Conservation (phyloP, 2,113 vertebrate species). For the human region DNA sequence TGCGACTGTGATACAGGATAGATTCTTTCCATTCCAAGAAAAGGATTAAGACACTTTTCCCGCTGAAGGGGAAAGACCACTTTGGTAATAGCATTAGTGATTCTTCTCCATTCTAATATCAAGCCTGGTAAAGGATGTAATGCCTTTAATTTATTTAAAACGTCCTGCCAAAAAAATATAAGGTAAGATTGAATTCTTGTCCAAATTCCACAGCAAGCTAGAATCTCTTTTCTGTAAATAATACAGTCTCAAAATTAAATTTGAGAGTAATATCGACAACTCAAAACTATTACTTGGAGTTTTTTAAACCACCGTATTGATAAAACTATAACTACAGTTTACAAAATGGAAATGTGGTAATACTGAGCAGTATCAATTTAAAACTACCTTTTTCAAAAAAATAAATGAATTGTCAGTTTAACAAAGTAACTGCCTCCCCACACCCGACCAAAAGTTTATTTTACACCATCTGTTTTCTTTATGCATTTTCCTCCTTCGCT, state of each 20-base stretch:
- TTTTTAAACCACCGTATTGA: not conserved
- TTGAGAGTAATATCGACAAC: not conserved
- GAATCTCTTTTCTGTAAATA: slow-evolving; percentile 53
- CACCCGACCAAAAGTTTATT: not conserved
- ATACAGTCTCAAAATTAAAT: not conserved
- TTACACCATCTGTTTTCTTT: not conserved
- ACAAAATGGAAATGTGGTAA: slow-evolving; percentile 16
- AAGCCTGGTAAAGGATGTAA: slow-evolving; percentile 93
- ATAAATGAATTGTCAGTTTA: not conserved
- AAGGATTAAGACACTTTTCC: slow-evolving; percentile 87
- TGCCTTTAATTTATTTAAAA: slow-evolving; percentile 93
- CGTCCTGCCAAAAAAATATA: slow-evolving; percentile 86
- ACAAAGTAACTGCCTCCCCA: not conserved
- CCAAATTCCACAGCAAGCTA: slow-evolving; percentile 51
- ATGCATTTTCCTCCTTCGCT: not conserved
- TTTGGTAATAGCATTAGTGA: slow-evolving; percentile 96
- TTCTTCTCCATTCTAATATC: slow-evolving; percentile 97
- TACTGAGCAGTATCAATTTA: not conserved
- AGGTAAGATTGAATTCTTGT: slow-evolving; percentile 43
- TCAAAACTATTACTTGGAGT: slow-evolving; percentile 46
- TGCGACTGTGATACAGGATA: slow-evolving; percentile 93
- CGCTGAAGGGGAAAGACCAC: slow-evolving; percentile 96
- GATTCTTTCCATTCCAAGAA: slow-evolving; percentile 94
- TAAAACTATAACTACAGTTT: not conserved
- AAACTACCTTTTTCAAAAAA: not conserved